Percentiles rank a stretch among this genome's conserved stretches.
These are phyloP conservation scores for Rhincodon typus DNA, from an alignment of 2,797 vertebrate species.

Conservation along the genomic window DNA sequence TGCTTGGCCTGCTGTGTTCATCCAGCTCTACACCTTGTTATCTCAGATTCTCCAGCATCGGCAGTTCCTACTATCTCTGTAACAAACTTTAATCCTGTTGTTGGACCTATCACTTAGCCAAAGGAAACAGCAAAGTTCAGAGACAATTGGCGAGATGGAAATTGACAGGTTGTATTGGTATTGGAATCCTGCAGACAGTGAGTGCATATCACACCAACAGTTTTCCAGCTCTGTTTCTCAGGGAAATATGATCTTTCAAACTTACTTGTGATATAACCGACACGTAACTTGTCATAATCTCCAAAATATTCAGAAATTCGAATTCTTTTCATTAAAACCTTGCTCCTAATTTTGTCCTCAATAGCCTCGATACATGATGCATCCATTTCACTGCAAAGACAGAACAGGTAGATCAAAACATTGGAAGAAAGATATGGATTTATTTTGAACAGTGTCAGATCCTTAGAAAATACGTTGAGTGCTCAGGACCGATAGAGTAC, in stretches of 20 bases:
- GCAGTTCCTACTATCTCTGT: too few relatives aligned
- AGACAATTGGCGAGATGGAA: background rate
- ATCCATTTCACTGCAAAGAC: constrained; percentile 23
- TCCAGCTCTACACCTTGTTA: too few relatives aligned
- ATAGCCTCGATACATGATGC: background rate
- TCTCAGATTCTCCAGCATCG: too few relatives aligned
- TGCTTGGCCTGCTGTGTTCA: too few relatives aligned
- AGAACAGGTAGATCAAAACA: background rate
- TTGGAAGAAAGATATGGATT: background rate
- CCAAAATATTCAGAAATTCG: constrained; percentile 31
- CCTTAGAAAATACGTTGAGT: background rate
- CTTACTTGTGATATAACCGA: constrained; percentile 27
- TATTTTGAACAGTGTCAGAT: background rate
- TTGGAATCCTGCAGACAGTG: background rate
- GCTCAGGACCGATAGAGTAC: background rate
- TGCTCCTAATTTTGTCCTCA: background rate
- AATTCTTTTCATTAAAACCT: background rate
- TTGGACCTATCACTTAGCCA: background rate
- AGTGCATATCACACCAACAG: background rate
- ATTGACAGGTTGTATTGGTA: background rate
- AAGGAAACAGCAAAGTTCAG: background rate
- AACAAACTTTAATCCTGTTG: background rate
- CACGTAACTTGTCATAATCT: constrained; percentile 13
- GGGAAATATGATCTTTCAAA: background rate
- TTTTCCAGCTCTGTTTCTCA: background rate